Base-by-base conservation (phyloP, 1,140 invertebrate genomes). In the Sminthurinus signatus region DNA sequence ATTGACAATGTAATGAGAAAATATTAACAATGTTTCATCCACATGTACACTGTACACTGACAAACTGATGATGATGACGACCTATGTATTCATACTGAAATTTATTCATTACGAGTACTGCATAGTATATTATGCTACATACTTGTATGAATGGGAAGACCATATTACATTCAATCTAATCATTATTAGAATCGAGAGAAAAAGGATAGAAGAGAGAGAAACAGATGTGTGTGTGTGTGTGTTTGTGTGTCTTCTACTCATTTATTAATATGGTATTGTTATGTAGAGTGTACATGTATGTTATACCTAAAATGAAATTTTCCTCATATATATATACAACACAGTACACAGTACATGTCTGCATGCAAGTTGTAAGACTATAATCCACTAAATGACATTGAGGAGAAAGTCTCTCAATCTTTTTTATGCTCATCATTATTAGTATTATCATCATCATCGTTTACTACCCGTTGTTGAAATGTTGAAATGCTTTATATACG, bases 391-490 rank as follows among this genome's bases (percentile, higher is more conserved):
- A 52, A 52, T 52, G 50, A 25, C 28, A 52, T 52, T 8, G 50
- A 52, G 50, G 50, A 52, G 50, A 52, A 52, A 52, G 50, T 52
- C 50, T 14, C 27, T 52, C 50, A 52, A 52, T 52, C 50, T 52
- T 25, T n/a, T 52, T 52, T 25, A 52, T 36, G 50, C 50, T 52
- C 50, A 52, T 52, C 50, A 52, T 52, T 25, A 28, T 52, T 28
- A 36, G 5, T 36, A n/a, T n/a, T n/a, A n/a, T n/a, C n/a, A n/a
- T n/a, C n/a, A n/a, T n/a, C n/a, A n/a, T n/a, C n/a, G n/a, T n/a
- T n/a, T n/a, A n/a, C n/a, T n/a, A n/a, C n/a, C n/a, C n/a, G n/a
- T n/a, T n/a, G n/a, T n/a, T n/a, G n/a, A n/a, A n/a, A n/a, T n/a
- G n/a, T n/a, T n/a, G n/a, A n/a, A n/a, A n/a, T n/a, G n/a, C n/a